Base-by-base conservation (phyloP, 2,888 invertebrate genomes). In the Thecophora atra region DNA sequence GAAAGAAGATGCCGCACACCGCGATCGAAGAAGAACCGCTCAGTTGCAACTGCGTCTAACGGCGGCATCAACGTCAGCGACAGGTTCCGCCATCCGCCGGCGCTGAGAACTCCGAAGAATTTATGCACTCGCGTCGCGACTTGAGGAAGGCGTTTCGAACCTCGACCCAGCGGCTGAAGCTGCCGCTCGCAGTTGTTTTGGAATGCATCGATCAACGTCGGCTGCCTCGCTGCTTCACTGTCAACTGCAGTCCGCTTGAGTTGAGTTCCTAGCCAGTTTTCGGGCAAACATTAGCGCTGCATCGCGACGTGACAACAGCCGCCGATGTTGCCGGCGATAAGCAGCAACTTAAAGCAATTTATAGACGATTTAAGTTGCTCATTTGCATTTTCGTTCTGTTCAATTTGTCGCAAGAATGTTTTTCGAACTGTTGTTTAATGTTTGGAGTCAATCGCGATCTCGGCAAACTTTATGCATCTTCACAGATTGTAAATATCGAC, bases 111-210 rank as follows among this genome's bases (percentile, higher is more conserved):
- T 17, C 28, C 28, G 13, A 15, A 28, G 58, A 28, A 28, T 15
- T 58, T 24, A 58, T 58, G 24, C 6, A 58, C 58, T 8, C 58
- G 8, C 6, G 28, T 15, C 21, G 58, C 26, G 58, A 28, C 26
- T 30, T 13, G 52, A n/a, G 66, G 67, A 37, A 42, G 13, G 52
- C 19, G 26, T 54, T 28, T 8, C 42, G 30, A 37, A 21, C n/a
- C 64, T 37, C 28, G 56, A 58, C 68, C n/a, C 56, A 58, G 68
- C 58, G 68, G 42, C 58, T 68, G 58, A 68, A 19, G 30, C 51
- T 28, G 52, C 30, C 11, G 4, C 21, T 47, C 47, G 6, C 26
- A 8, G 17, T 8, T 24, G 15, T 4, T 7, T 60, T 26, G 64
- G 7, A 52, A 52, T 52, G 52, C 30, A 19, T 28, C 13, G 28